Conservation (phyloP, 2,888 invertebrate species). For the Heliconius sara region DNA sequence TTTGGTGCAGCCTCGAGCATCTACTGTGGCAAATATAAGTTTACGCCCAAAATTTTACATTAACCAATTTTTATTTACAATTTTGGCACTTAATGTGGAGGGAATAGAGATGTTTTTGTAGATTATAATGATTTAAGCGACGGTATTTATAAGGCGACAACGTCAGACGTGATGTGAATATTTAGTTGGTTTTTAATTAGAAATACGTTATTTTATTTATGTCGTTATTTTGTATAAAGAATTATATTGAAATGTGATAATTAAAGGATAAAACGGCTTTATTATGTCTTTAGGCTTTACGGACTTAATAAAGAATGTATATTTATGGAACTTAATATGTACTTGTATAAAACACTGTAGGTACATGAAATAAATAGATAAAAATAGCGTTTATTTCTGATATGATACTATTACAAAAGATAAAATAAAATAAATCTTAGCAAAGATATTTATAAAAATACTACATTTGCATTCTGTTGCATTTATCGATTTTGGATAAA, state of each 20-base stretch:
- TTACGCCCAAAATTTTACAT: conserved; percentile 47
- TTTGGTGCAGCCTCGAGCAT: conserved; percentile 80
- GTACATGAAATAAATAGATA: not conserved
- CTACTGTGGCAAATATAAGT: conserved; percentile 59
- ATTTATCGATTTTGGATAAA: too few relatives aligned
- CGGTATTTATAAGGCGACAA: conserved; percentile 49
- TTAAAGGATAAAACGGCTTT: not conserved
- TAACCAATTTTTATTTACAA: conserved; percentile 37
- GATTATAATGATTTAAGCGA: conserved; percentile 33
- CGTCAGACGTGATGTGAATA: conserved; percentile 71
- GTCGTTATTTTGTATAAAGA: conserved; percentile 26
- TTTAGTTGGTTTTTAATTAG: conserved; percentile 63
- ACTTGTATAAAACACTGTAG: not conserved
- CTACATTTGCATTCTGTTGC: too few relatives aligned
- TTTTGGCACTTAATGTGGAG: conserved; percentile 49
- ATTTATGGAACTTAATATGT: too few relatives aligned
- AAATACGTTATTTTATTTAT: conserved; percentile 41
- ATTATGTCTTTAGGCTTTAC: not conserved
- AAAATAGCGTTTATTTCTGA: too few relatives aligned
- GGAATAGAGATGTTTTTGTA: conserved; percentile 49
- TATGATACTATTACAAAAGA: too few relatives aligned
- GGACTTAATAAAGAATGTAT: too few relatives aligned
- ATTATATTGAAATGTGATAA: conserved; percentile 12
- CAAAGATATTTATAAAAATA: not conserved
- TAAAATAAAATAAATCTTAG: too few relatives aligned